These are phyloP conservation scores for Avahi laniger DNA, from an alignment of 2,797 vertebrate species.

Conservation along the genomic window DNA sequence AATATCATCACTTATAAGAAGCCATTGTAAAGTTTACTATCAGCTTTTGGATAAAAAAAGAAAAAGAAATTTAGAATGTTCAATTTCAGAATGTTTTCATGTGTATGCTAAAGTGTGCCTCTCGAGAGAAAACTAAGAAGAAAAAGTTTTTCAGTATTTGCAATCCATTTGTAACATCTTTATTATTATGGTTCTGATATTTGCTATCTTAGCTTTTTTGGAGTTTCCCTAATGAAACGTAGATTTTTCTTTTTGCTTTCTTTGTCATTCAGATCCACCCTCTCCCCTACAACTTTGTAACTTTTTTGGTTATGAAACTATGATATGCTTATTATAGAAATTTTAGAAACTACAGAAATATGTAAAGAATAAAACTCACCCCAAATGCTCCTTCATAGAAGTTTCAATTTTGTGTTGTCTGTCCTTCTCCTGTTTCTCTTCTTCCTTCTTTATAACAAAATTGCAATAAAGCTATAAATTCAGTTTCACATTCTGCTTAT, in stretches of 20 bases:
- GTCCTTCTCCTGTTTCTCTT: background rate
- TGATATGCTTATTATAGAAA: background rate
- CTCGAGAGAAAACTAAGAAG: background rate
- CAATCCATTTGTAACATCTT: background rate
- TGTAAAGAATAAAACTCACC: background rate
- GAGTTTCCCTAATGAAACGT: constrained; percentile 11
- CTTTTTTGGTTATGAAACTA: constrained; percentile 1
- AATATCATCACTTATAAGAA: background rate
- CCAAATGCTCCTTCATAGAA: background rate
- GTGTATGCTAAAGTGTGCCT: background rate
- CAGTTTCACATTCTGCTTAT: constrained; percentile 4
- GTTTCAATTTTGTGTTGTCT: background rate
- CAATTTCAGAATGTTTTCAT: constrained; percentile 15
- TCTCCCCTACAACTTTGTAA: background rate
- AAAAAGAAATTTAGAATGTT: background rate
- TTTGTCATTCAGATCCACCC: background rate
- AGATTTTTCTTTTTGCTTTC: background rate
- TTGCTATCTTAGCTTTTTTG: background rate
- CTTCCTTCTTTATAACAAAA: background rate
- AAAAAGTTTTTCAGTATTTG: constrained; percentile 4
- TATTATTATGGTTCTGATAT: background rate
- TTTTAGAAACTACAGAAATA: constrained; percentile 30
- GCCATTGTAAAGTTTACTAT: background rate
- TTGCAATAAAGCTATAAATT: background rate
- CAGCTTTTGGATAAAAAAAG: background rate